Evolutionary conservation across 1,140 invertebrate genomes (phyloP), one percentile per base, ranked within the genome.

Genomic region (Pogonomyrmex californicus): DNA sequence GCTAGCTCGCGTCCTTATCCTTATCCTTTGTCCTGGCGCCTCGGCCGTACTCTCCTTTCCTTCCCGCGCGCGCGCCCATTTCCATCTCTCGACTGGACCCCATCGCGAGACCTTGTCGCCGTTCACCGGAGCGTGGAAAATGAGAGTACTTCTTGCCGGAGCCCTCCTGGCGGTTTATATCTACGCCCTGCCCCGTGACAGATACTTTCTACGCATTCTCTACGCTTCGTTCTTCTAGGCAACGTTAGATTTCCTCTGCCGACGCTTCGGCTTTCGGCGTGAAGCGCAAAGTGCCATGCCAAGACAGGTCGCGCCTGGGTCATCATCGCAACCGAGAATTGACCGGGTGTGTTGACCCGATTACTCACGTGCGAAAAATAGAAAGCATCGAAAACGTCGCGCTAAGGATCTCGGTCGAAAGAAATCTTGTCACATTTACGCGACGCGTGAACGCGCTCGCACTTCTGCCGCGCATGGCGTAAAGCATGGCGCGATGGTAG

Each of bases 101-200:
- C 85, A 75, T 60, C 68, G 49, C 83, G 81, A 87, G 92, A 92
- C 90, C 91, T 93, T 92, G 92, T 92, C 85, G 87, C 89, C 88
- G 88, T 83, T 90, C 91, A 89, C 66, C 88, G 86, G 76, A 93
- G 88, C 93, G 91, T 92, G 90, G 91, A 93, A 93, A 93, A 93
- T 93, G 90, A 93, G 91, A 93, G 90, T 92, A 89, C 75, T 86
- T 85, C 73, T 90, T 90, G 85, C 38, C 36, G 62, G 56, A 70
- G 73, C 54, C 62, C 71, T 71, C 77, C 49, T 70, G 85, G 66
- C 76, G 73, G 60, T 89, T 89, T 60, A 73, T 78, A 85, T 88
- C 88, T 62, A 68, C 73, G 73, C 87, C 49, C 30, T 66, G 60
- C 75, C 81, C 75, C 83, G 49, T 82, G 87, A 89, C 87, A 89